Evolutionary conservation across 2,888 invertebrate species (phyloP).

Genomic region (Drosophila incognita): DNA sequence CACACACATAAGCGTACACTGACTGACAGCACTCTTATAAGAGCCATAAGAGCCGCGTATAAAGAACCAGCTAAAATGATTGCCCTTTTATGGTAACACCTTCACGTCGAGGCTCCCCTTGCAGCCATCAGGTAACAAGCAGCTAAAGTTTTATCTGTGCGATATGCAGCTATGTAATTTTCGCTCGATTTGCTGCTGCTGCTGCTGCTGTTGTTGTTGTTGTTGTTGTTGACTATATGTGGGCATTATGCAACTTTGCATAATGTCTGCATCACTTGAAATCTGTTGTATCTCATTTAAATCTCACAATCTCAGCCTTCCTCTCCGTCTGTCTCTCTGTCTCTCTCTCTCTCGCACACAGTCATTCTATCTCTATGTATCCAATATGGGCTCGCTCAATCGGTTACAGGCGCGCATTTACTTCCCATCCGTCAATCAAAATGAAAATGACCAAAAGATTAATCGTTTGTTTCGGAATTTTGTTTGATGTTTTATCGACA

Average conservation of each 20-base stretch:
- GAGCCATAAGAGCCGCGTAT: conserved; percentile 42
- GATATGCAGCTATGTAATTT: conserved; percentile 33
- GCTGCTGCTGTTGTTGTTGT: neutral
- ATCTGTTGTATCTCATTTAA: conserved; percentile 49
- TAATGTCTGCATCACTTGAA: conserved; percentile 45
- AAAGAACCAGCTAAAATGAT: conserved; percentile 27
- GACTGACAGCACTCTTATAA: conserved; percentile 43
- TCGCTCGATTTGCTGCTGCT: conserved; percentile 16
- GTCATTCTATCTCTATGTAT: conserved; percentile 3
- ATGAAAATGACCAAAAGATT: conserved; percentile 84
- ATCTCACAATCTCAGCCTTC: conserved; percentile 5
- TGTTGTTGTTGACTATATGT: conserved; percentile 8
- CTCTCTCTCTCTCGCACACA: neutral
- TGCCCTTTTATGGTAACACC: conserved; percentile 48
- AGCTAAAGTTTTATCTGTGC: conserved; percentile 27
- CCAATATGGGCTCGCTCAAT: conserved; percentile 41
- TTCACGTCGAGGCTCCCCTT: conserved; percentile 18
- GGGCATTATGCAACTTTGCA: conserved; percentile 42
- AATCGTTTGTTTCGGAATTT: conserved; percentile 83
- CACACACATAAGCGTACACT: conserved; percentile 1
- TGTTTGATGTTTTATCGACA: conserved; percentile 82
- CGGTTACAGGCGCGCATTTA: conserved; percentile 65
- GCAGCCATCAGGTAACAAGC: conserved; percentile 15
- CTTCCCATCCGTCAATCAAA: conserved; percentile 84
- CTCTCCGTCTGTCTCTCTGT: neutral